Percentiles rank a stretch among this genome's conserved stretches.
Evolutionary conservation across 2,797 vertebrate genomes (phyloP).

Genomic region (Protosalanx chinensis): DNA sequence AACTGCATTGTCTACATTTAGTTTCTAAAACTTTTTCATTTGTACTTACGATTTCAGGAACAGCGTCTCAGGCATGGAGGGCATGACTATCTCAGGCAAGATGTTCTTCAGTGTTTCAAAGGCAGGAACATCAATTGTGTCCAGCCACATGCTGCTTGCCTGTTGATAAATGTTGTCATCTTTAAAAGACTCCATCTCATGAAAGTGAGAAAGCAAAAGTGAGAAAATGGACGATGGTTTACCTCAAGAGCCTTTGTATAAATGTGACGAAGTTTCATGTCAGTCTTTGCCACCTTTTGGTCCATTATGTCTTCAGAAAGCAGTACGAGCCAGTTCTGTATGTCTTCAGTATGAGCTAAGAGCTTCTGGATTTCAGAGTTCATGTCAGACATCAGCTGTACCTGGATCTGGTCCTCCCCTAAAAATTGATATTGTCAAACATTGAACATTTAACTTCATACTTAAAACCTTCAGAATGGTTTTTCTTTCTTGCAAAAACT

Average conservation of each 20-base stretch:
- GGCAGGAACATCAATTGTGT: conserved; percentile 72
- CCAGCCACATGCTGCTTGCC: conserved; percentile 82
- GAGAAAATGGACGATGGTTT: conserved; percentile 38
- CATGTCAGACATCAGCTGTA: conserved; percentile 79
- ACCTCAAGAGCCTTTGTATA: conserved; percentile 82
- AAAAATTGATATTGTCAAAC: conserved; percentile 29
- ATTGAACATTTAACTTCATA: neutral
- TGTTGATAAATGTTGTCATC: conserved; percentile 50
- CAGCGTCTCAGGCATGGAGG: conserved; percentile 81
- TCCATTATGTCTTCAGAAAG: conserved; percentile 73
- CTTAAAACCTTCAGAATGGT: neutral
- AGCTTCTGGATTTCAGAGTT: conserved; percentile 75
- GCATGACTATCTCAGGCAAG: conserved; percentile 71
- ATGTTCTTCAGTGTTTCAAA: conserved; percentile 69
- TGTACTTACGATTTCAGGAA: conserved; percentile 85
- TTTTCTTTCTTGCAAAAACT: neutral
- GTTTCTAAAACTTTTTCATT: neutral
- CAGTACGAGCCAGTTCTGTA: conserved; percentile 59
- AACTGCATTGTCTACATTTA: neutral
- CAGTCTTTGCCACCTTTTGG: conserved; percentile 79
- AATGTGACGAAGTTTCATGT: conserved; percentile 86
- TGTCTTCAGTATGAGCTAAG: conserved; percentile 55
- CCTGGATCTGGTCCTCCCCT: conserved; percentile 81
- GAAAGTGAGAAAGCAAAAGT: neutral
- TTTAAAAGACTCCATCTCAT: neutral